phyloP scores from a whole-genome alignment of 2,113 vertebrate genomes.

The Chloropsis cyanopogon region DNA sequence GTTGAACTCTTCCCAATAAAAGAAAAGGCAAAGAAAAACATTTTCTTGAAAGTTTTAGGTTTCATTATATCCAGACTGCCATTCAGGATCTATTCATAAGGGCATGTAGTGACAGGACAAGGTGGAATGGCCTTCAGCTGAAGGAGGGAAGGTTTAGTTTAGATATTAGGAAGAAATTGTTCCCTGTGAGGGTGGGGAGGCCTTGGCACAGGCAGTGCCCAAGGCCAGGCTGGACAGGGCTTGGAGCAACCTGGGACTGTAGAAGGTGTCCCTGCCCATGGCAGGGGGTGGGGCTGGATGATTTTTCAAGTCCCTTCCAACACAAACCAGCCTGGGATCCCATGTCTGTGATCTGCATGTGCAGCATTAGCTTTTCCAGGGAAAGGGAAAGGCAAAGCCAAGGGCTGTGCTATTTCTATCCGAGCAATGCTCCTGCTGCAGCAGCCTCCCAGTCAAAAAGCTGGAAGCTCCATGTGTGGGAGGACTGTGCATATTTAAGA shows the following conservation, averaged over 20 bases:
- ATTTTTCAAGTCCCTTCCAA: not conserved
- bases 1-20: not conserved
- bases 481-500: not conserved
- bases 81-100: not conserved
- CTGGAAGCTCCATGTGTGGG: not conserved
- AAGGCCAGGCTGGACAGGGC: rapidly evolving
- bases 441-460: not conserved
- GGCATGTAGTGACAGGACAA: not conserved
- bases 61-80: not conserved
- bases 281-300: not conserved
- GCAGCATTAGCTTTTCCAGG: not conserved
- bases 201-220: not conserved
- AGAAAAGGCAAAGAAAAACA: not conserved
- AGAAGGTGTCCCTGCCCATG: not conserved
- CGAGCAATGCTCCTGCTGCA: not conserved
- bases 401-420: not conserved
- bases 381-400: not conserved
- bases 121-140: not conserved
- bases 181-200: not conserved
- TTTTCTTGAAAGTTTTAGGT: not conserved
- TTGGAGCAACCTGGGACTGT: not conserved
- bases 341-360: not conserved
- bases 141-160: not conserved
- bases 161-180: not conserved
- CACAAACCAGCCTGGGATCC: not conserved